Evolutionary conservation across 2,888 invertebrate genomes (phyloP).

Genomic region (Deroplatys truncata): DNA sequence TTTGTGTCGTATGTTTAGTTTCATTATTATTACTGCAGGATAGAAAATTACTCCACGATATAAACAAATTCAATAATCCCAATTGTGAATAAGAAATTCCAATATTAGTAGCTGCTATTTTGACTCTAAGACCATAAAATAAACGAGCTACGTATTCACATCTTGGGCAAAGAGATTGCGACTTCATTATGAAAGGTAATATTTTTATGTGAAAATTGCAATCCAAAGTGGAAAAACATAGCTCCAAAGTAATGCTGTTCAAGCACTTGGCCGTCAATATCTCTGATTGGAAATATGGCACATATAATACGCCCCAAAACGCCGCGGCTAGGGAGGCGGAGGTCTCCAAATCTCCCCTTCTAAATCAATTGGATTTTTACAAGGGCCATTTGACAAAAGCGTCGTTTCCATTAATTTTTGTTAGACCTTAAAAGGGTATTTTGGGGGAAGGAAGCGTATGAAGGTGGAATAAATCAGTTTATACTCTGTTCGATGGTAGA

Average conservation of each 20-base stretch:
- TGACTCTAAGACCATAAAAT: too few species aligned
- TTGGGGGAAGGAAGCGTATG: not conserved
- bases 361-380: not conserved
- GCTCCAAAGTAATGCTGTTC: not conserved
- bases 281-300: not conserved
- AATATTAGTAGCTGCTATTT: too few species aligned
- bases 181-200: too few species aligned
- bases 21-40: too few species aligned
- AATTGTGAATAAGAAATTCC: too few species aligned
- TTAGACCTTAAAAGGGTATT: not conserved
- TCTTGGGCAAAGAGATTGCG: too few species aligned
- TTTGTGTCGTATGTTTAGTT: too few species aligned
- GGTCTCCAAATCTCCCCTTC: not conserved
- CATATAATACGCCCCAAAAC: not conserved
- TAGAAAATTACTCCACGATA: too few species aligned
- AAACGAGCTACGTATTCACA: too few species aligned
- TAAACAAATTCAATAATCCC: too few species aligned
- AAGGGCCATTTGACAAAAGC: slow-evolving; percentile 1
- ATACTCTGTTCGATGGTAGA: not conserved
- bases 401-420: not conserved
- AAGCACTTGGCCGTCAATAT: not conserved
- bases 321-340: not conserved
- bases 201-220: not conserved
- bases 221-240: not conserved
- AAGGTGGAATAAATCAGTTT: not conserved